Conservation (phyloP, 1,140 invertebrate genomes). For the Solenopsis invicta region DNA sequence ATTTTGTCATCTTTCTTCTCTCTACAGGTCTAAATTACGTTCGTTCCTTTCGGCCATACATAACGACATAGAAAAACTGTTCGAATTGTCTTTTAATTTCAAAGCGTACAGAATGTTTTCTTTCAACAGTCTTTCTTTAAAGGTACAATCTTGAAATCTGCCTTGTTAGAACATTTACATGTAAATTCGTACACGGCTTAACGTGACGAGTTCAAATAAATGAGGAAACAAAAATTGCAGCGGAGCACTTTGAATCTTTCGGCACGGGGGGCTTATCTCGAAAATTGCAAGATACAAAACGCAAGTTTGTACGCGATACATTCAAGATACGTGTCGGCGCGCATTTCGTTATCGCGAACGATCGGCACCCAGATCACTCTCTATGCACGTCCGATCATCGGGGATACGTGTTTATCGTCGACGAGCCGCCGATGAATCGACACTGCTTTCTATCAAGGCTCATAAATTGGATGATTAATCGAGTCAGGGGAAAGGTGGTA, state of each 20-base stretch:
- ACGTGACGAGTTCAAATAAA: not conserved
- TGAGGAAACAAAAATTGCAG: not conserved
- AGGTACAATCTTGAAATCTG: not conserved
- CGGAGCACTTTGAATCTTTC: not conserved
- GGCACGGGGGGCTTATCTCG: not conserved
- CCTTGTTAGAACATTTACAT: not conserved
- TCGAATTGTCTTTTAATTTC: not conserved
- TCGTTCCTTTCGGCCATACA: not conserved
- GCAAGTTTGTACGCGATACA: not conserved
- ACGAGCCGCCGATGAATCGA: constrained; percentile 32
- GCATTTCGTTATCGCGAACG: not conserved
- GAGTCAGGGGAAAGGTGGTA: not conserved
- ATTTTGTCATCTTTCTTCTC: too few species aligned
- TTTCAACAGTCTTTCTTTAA: not conserved
- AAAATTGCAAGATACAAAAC: constrained; percentile 16
- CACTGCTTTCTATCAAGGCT: constrained; percentile 56
- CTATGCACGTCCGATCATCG: constrained; percentile 33
- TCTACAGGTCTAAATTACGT: not conserved
- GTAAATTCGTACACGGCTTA: not conserved
- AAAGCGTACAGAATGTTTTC: not conserved
- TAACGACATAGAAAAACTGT: not conserved
- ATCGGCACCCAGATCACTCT: constrained; percentile 33
- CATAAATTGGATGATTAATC: constrained; percentile 59
- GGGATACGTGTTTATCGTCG: constrained; percentile 34
- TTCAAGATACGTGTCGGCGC: not conserved